Conservation (phyloP, 2,113 vertebrate genomes). For the Brachyhypopomus occidentalis region DNA sequence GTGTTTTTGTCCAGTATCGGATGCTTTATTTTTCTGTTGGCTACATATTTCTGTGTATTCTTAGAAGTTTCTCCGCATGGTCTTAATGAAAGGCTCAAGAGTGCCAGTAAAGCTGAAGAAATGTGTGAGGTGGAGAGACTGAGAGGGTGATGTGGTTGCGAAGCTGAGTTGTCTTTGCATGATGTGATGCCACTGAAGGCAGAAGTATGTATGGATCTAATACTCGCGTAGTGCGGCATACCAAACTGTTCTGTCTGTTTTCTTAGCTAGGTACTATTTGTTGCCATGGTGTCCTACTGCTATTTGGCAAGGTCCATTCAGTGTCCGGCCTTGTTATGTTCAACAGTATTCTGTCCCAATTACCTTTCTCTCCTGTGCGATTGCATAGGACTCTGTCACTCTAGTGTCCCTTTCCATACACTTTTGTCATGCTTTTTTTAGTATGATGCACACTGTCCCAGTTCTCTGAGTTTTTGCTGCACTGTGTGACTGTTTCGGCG, state of each 20-base stretch:
- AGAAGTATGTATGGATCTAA: slow-evolving; percentile 22
- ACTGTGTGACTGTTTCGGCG: slow-evolving; percentile 33
- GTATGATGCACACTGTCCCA: slow-evolving; percentile 25
- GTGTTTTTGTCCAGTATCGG: too few species aligned
- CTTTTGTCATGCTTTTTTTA: slow-evolving; percentile 1
- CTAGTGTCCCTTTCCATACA: slow-evolving; percentile 14
- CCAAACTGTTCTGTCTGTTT: slow-evolving; percentile 19
- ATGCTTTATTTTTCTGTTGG: not conserved
- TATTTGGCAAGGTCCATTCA: slow-evolving; percentile 9
- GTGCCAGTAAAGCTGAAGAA: not conserved
- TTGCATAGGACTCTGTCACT: not conserved
- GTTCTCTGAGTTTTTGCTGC: slow-evolving; percentile 25
- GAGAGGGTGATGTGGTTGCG: not conserved
- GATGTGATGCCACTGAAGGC: slow-evolving; percentile 19
- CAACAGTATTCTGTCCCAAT: slow-evolving; percentile 27
- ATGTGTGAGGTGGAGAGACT: not conserved
- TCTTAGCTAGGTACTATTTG: slow-evolving; percentile 33
- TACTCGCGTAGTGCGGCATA: slow-evolving; percentile 12
- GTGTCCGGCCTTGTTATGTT: slow-evolving; percentile 26
- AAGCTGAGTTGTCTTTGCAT: not conserved
- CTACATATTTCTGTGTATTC: too few species aligned
- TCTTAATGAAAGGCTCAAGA: not conserved
- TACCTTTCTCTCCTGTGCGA: not conserved
- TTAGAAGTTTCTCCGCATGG: not conserved
- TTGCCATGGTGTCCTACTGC: slow-evolving; percentile 37